Conservation (phyloP, 2,888 invertebrate species). For the Amiota minor region DNA sequence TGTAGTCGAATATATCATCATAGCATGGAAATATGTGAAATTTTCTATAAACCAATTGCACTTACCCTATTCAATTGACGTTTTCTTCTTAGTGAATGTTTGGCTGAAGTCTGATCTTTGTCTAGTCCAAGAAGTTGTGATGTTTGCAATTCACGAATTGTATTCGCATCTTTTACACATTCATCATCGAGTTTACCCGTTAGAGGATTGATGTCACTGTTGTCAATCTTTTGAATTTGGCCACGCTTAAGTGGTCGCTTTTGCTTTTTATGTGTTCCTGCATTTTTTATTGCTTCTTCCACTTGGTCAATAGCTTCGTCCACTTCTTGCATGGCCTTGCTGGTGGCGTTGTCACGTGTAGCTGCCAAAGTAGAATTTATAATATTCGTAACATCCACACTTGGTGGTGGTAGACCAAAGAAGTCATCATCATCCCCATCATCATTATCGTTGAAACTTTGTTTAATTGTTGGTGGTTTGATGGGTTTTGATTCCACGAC, state of each 20-base stretch:
- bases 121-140: conserved; percentile 63
- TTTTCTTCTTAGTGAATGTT: conserved; percentile 74
- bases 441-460: conserved; percentile 31
- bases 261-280: conserved; percentile 34
- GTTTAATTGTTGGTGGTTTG: conserved; percentile 26
- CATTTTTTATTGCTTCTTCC: conserved; percentile 52
- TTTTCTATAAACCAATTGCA: not conserved
- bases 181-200: conserved; percentile 51
- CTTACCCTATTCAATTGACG: conserved; percentile 71
- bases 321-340: conserved; percentile 49
- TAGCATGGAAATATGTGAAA: not conserved
- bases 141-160: conserved; percentile 53
- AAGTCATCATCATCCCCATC: conserved; percentile 50
- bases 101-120: conserved; percentile 76
- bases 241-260: conserved; percentile 36
- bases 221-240: conserved; percentile 46
- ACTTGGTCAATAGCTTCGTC: conserved; percentile 50
- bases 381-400: conserved; percentile 51
- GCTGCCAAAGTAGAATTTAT: conserved; percentile 48
- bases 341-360: conserved; percentile 33
- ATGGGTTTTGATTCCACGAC: not conserved
- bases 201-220: conserved; percentile 48
- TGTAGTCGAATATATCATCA: conserved; percentile 74
- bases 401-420: conserved; percentile 57
- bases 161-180: conserved; percentile 46